phyloP scores from a whole-genome alignment of 2,113 vertebrate genomes.

The Panthera leo region DNA sequence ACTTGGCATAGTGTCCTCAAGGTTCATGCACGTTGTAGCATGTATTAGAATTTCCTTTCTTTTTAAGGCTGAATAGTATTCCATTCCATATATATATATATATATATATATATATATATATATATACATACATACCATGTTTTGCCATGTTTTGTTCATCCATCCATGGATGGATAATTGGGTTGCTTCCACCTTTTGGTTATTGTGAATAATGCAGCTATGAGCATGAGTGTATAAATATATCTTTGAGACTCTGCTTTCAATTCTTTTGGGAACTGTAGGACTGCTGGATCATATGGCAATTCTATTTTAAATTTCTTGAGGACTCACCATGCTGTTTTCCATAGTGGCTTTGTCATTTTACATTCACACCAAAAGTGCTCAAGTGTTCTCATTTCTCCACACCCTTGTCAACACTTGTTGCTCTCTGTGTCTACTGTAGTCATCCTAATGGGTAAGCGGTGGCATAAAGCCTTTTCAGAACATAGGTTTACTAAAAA shows the following conservation, averaged over 20 bases:
- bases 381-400: not conserved
- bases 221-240: not conserved
- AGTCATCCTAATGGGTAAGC: not conserved
- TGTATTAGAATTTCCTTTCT: not conserved
- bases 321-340: not conserved
- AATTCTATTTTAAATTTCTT: conserved; percentile 1
- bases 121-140: no score
- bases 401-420: not conserved
- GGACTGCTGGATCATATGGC: not conserved
- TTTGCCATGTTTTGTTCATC: no score
- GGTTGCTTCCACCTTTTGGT: no score
- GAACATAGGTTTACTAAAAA: not conserved
- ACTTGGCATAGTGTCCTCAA: not conserved
- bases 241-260: not conserved
- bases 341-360: not conserved
- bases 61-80: not conserved
- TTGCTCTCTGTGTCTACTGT: not conserved
- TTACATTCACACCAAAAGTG: not conserved
- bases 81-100: not conserved
- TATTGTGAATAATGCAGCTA: no score
- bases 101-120: no score
- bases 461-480: not conserved
- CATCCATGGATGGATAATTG: no score
- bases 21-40: not conserved
- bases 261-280: not conserved